Conservation (phyloP, 2,888 invertebrate species). For the Nipponacmea schrenckii region DNA sequence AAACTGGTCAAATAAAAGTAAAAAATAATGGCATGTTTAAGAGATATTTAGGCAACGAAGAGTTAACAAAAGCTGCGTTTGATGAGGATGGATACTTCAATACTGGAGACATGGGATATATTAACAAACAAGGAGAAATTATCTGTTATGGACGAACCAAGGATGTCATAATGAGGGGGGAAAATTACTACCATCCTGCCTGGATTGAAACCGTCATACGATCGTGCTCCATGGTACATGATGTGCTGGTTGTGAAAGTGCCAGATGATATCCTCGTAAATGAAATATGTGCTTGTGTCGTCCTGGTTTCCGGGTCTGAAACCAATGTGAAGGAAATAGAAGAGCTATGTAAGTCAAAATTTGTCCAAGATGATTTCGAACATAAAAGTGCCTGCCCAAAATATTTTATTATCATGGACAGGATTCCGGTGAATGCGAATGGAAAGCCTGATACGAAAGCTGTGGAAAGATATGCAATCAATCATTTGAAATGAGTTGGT, state of each 20-base stretch:
- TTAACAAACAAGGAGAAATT: conserved; percentile 10
- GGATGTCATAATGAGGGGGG: conserved; percentile 19
- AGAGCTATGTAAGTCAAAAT: neutral
- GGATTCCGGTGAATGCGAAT: neutral
- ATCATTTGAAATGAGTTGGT: neutral
- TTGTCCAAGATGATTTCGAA: neutral
- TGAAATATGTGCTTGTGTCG: conserved; percentile 24
- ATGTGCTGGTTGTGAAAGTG: conserved; percentile 19
- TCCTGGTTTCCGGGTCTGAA: neutral
- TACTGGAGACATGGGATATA: conserved; percentile 15
- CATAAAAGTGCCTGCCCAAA: neutral
- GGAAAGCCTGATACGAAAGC: neutral
- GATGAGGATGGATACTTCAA: conserved; percentile 15
- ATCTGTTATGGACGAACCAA: conserved; percentile 8
- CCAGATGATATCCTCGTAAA: conserved; percentile 15
- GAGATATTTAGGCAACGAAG: conserved; percentile 13
- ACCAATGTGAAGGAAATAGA: neutral
- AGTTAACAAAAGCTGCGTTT: conserved; percentile 11
- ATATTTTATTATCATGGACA: neutral
- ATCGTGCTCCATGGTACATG: conserved; percentile 9
- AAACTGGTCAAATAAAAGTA: conserved; percentile 3
- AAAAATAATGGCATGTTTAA: too few relatives aligned
- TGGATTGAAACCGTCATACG: conserved; percentile 19
- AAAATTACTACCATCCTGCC: conserved; percentile 15
- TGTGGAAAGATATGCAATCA: neutral